Evolutionary conservation across 2,113 vertebrate genomes (phyloP).

Genomic region (Paramisgurnus dabryanus): DNA sequence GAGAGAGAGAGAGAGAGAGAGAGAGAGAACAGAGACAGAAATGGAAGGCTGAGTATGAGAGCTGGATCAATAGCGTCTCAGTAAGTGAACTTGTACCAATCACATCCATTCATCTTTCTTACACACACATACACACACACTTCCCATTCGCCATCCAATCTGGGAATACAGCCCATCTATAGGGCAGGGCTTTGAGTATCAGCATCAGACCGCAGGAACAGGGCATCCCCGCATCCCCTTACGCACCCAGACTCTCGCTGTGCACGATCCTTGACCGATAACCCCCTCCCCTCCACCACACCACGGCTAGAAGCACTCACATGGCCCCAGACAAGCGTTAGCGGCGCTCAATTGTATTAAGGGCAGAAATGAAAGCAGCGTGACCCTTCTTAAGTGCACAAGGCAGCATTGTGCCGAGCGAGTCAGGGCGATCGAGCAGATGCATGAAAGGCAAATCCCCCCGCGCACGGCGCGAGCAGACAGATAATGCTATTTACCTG

Average conservation of each 20-base stretch:
- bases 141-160: neutral
- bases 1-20: neutral
- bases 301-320: conserved; percentile 27
- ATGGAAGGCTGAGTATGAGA: conserved; percentile 17
- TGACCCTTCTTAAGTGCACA: conserved; percentile 45
- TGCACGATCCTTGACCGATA: neutral
- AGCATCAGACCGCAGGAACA: conserved; percentile 22
- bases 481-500: conserved; percentile 50
- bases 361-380: conserved; percentile 32
- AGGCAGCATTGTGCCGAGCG: conserved; percentile 37
- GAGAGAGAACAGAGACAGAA: neutral
- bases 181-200: conserved; percentile 12
- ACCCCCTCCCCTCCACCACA: conserved; percentile 23
- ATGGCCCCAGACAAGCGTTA: conserved; percentile 38
- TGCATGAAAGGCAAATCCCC: conserved; percentile 31
- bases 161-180: neutral
- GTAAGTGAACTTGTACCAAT: conserved; percentile 34
- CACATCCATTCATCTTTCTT: conserved; percentile 40
- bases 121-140: conserved; percentile 1
- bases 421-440: conserved; percentile 22
- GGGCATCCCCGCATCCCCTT: conserved; percentile 34
- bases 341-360: conserved; percentile 38
- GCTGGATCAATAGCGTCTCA: conserved; percentile 32
- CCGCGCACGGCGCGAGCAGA: conserved; percentile 3
- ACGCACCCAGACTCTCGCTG: conserved; percentile 1